A percentile compares a stretch with the other conserved stretches of the same genome.
Conservation (phyloP, 2,797 vertebrate genomes). For the Mergus octosetaceus region DNA sequence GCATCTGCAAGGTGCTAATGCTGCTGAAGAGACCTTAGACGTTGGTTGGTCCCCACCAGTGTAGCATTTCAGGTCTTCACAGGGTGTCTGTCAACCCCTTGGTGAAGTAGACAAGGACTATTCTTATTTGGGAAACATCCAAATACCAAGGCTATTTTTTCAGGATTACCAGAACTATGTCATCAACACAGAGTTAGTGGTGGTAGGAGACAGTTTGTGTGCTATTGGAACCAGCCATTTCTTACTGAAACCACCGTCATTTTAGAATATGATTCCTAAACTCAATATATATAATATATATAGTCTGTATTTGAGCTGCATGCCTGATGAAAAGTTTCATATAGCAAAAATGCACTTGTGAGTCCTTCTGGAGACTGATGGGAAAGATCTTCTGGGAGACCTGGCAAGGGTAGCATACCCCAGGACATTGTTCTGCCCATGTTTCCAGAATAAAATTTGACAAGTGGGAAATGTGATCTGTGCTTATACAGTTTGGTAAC, state of each 20-base stretch:
- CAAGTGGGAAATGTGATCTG: background rate
- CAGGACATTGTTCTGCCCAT: background rate
- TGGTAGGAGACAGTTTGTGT: background rate
- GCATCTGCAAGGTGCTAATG: background rate
- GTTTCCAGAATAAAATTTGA: constrained; percentile 25
- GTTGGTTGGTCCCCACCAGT: background rate
- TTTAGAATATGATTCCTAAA: background rate
- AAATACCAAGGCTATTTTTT: background rate
- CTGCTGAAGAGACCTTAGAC: background rate
- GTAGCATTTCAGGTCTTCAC: background rate
- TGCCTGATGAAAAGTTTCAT: fast-evolving
- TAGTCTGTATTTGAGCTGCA: background rate
- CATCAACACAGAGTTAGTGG: background rate
- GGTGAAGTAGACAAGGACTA: background rate
- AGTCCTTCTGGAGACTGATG: background rate
- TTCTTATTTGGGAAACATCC: background rate
- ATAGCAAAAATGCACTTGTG: background rate
- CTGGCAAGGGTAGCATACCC: background rate
- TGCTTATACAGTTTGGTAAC: background rate
- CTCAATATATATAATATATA: background rate
- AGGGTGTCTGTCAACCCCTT: background rate
- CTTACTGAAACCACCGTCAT: background rate
- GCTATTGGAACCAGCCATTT: background rate
- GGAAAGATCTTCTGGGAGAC: background rate
- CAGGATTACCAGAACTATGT: background rate